Evolutionary conservation across 2,113 vertebrate genomes (phyloP).

Genomic region (Calypte anna): DNA sequence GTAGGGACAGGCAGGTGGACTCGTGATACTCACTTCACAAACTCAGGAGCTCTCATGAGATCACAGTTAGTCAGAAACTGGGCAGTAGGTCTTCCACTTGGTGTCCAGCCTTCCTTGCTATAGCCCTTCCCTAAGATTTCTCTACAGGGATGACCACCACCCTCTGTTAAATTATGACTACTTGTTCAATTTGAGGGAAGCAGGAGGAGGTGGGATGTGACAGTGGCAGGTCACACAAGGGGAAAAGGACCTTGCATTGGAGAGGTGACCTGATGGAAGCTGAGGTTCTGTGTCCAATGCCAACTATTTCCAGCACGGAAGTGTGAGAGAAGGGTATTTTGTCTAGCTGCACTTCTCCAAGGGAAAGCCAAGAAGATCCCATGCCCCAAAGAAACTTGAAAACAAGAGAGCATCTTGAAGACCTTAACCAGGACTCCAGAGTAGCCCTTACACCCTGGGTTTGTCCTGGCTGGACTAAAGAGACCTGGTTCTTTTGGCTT

Average conservation of each 20-base stretch:
- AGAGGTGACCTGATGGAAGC: neutral
- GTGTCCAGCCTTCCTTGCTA: neutral
- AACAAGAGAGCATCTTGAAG: neutral
- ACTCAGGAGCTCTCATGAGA: neutral
- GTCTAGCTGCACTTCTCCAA: neutral
- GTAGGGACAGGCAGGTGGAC: neutral
- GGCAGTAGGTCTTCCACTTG: neutral
- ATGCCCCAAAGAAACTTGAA: neutral
- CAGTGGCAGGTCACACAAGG: neutral
- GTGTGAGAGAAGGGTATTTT: neutral
- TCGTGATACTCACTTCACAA: neutral
- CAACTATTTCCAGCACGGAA: neutral
- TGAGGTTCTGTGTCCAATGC: neutral
- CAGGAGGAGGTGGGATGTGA: neutral
- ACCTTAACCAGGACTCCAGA: neutral
- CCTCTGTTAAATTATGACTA: neutral
- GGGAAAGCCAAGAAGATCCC: neutral
- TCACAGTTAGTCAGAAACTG: neutral
- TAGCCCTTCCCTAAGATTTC: neutral
- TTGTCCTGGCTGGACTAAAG: neutral
- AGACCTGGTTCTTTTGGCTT: neutral
- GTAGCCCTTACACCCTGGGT: rapidly evolving
- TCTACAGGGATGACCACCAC: neutral
- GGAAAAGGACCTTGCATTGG: neutral
- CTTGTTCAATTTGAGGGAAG: neutral